Evolutionary conservation across 2,888 invertebrate species (phyloP), one percentile per base, ranked within the genome.

Genomic region (Horisme vitalbata): DNA sequence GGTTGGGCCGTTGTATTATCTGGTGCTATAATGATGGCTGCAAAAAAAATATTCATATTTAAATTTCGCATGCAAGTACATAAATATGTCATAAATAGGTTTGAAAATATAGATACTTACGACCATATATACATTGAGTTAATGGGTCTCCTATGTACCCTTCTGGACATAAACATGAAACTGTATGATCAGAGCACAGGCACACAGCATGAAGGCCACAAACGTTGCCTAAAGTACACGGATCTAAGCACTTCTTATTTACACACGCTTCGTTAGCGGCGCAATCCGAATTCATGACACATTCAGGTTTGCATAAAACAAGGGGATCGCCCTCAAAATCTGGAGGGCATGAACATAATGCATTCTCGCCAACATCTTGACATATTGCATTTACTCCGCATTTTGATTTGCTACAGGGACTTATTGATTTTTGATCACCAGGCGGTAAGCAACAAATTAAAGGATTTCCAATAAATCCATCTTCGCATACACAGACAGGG

Each of bases 121-220:
- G 88, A 71, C 83, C 71, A 57, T 86, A 83, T 48, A 93, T 89
- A 75, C 96, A 96, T 68, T 95, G 95, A 49, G 93, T 91, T 68
- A 95, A 93, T 11, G 96, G 94, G 89, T 96, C 95, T 43, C 97
- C 97, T 51, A 93, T 92, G 67, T 93, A 95, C 37, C 95, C 95
- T 52, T 93, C 92, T 26, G 93, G 91, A 71, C 97, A 97, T 32
- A 92, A 82, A 71, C 97, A 97, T 14, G 94, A 93, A n/a, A 96
- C 94, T 2, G 95, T 94, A 68, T 97, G 97, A 68, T 96, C 94
- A 20, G 93, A 91, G 26, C 95, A 95, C 62, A 92, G 88, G 69
- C 97, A 97, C 38, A 93, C 90, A 9, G 97, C 96, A 71, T 95
- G 93, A 7, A 95, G 86, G 37, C 97, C 97, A 71, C 97, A 97